phyloP scores from a whole-genome alignment of 2,888 invertebrate genomes.

The Harpalus rufipes region DNA sequence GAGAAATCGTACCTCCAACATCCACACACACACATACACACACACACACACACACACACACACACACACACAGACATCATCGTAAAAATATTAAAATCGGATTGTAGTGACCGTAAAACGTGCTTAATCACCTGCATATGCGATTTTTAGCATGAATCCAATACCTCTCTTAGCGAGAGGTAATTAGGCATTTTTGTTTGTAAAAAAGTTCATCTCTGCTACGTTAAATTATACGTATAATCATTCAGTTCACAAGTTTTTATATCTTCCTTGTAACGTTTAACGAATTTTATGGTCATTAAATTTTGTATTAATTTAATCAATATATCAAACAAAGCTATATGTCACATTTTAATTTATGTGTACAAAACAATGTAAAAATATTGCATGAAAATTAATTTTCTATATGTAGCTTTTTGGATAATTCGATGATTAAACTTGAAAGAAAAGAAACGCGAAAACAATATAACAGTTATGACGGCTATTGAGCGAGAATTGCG shows the following conservation, averaged over 20 bases:
- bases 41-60: too few relatives aligned
- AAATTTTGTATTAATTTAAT: background rate
- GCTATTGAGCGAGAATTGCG: conserved; percentile 16
- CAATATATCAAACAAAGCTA: conserved; percentile 2
- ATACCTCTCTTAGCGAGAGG: too few relatives aligned
- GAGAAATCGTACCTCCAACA: too few relatives aligned
- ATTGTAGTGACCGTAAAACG: too few relatives aligned
- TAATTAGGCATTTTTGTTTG: too few relatives aligned
- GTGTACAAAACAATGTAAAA: background rate
- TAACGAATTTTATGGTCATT: conserved; percentile 2
- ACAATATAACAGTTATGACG: conserved; percentile 17
- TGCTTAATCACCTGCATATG: too few relatives aligned
- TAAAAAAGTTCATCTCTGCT: too few relatives aligned
- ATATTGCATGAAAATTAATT: background rate
- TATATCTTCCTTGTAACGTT: background rate
- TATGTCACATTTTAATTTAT: background rate
- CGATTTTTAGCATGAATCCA: too few relatives aligned
- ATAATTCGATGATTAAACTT: background rate
- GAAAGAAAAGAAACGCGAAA: background rate
- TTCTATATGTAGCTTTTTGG: background rate
- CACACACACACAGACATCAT: too few relatives aligned
- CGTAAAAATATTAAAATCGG: too few relatives aligned
- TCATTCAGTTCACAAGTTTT: background rate
- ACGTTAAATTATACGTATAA: too few relatives aligned
- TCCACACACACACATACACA: too few relatives aligned